Evolutionary conservation across 2,888 invertebrate species (phyloP).

Genomic region (Pteria penguin): DNA sequence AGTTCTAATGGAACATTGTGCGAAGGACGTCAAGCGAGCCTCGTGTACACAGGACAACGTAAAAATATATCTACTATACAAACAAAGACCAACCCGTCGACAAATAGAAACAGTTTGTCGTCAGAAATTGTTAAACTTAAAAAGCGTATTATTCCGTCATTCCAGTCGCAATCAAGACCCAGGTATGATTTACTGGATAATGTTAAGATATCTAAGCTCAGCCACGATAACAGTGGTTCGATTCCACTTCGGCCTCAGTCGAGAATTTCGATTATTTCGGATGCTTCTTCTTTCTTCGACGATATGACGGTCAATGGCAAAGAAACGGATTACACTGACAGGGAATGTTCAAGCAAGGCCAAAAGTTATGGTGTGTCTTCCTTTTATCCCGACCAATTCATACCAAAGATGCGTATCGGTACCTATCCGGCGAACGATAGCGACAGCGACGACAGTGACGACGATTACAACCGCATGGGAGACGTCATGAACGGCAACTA

Average conservation of each 20-base stretch:
- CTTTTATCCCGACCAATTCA: slow-evolving; percentile 30
- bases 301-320: slow-evolving; percentile 23
- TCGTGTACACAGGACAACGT: background rate
- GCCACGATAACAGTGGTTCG: background rate
- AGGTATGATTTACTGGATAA: slow-evolving; percentile 27
- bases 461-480: slow-evolving; percentile 3
- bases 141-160: slow-evolving; percentile 25
- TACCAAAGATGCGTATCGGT: background rate
- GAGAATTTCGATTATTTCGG: slow-evolving; percentile 28
- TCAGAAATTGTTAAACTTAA: slow-evolving; percentile 22
- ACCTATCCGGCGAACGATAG: slow-evolving; percentile 6
- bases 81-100: background rate
- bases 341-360: slow-evolving; percentile 30
- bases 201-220: slow-evolving; percentile 28
- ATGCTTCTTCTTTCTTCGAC: slow-evolving; percentile 24
- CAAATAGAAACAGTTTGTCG: slow-evolving; percentile 18
- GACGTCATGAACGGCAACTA: slow-evolving; percentile 9
- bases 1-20: background rate
- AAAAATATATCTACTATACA: background rate
- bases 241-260: slow-evolving; percentile 14
- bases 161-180: background rate
- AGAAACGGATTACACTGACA: slow-evolving; percentile 35
- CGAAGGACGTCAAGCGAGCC: too few species aligned
- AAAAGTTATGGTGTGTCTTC: slow-evolving; percentile 41
- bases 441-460: slow-evolving; percentile 24